Conservation (phyloP, 2,797 vertebrate genomes). For the Characodon lateralis region DNA sequence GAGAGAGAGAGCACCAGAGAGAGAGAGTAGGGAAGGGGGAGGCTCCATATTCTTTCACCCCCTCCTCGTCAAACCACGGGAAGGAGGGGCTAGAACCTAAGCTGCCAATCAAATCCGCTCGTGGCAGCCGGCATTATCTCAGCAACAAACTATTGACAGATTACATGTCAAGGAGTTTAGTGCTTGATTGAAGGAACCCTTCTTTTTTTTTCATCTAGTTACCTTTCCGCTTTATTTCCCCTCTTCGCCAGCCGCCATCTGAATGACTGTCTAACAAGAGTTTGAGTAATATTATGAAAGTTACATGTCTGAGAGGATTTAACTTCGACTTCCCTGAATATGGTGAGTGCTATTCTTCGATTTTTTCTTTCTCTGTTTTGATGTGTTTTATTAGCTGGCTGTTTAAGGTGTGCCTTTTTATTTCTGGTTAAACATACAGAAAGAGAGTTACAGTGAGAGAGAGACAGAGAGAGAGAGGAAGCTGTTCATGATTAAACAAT, state of each 20-base stretch:
- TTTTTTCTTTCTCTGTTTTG: constrained; percentile 60
- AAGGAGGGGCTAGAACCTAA: constrained; percentile 86
- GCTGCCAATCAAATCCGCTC: constrained; percentile 90
- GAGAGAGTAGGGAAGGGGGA: constrained; percentile 78
- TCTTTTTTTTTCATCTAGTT: constrained; percentile 81
- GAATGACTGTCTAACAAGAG: constrained; percentile 85
- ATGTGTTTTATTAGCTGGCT: constrained; percentile 72
- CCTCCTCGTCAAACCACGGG: constrained; percentile 77
- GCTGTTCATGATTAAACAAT: constrained; percentile 77
- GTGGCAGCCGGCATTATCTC: constrained; percentile 90
- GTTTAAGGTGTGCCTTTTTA: constrained; percentile 77
- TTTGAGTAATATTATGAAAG: constrained; percentile 96
- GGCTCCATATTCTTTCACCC: constrained; percentile 84
- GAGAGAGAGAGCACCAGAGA: constrained; percentile 49
- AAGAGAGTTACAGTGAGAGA: constrained; percentile 32
- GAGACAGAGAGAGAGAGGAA: constrained; percentile 59
- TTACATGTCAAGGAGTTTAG: constrained; percentile 91
- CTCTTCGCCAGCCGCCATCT: constrained; percentile 75
- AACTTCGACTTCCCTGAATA: constrained; percentile 99
- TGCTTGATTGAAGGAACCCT: constrained; percentile 86
- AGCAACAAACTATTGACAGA: constrained; percentile 91
- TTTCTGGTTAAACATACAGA: constrained; percentile 68
- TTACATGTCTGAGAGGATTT: constrained; percentile 99
- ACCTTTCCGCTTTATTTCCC: constrained; percentile 77
- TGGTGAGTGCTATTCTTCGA: constrained; percentile 89